phyloP scores from a whole-genome alignment of 2,797 vertebrate species.

The Lacerta agilis region DNA sequence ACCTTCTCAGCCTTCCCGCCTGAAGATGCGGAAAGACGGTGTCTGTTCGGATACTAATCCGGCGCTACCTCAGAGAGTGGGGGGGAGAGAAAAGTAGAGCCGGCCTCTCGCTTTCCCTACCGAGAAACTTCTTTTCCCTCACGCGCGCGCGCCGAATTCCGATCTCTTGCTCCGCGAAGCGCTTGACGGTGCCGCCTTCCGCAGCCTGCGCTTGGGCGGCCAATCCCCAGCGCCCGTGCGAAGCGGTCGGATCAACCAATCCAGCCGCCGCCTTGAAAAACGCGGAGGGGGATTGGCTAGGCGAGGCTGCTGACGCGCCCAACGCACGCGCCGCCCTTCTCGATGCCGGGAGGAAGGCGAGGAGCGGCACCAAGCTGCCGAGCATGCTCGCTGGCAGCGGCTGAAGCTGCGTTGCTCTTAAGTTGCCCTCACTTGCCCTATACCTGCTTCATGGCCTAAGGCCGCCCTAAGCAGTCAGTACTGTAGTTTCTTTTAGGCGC shows the following conservation, averaged over 20 bases:
- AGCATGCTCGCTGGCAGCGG: background rate
- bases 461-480: too few species aligned
- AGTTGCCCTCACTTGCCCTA: background rate
- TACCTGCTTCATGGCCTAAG: too few species aligned
- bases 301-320: background rate
- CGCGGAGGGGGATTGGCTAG: conserved; percentile 10
- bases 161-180: background rate
- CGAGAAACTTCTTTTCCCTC: background rate
- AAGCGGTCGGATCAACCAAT: conserved; percentile 21
- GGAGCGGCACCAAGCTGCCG: background rate
- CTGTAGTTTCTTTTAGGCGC: too few species aligned
- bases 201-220: conserved; percentile 5
- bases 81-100: too few species aligned
- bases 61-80: background rate
- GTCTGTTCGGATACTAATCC: background rate
- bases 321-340: too few species aligned
- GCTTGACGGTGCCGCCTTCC: conserved; percentile 56
- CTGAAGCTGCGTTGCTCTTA: background rate
- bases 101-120: background rate
- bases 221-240: conserved; percentile 48
- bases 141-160: background rate
- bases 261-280: background rate
- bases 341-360: too few species aligned
- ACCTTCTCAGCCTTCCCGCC: too few species aligned
- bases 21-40: background rate